These are phyloP conservation scores for Endomychus coccineus DNA, from an alignment of 2,888 invertebrate genomes.

Conservation along the genomic window DNA sequence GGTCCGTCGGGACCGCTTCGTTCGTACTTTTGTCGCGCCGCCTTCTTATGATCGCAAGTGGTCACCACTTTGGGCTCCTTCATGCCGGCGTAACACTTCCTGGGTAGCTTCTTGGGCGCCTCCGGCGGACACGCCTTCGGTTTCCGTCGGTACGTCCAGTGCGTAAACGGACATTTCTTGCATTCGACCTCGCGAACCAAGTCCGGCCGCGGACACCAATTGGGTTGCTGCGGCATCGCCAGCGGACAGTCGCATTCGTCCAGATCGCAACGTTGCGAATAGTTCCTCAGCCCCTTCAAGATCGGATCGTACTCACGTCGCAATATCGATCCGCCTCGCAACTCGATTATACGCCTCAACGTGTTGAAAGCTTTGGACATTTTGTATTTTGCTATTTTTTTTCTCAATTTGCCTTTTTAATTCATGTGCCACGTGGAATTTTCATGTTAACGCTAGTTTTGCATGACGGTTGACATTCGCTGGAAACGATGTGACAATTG, in stretches of 20 bases:
- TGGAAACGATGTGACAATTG: no score
- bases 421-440: no score
- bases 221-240: slow-evolving; percentile 3
- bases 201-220: slow-evolving; percentile 10
- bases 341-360: no score
- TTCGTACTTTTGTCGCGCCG: slow-evolving; percentile 2
- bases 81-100: slow-evolving; percentile 9
- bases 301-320: no score
- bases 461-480: no score
- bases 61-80: background rate
- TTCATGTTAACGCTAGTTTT: no score
- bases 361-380: no score
- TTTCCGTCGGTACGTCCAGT: slow-evolving; percentile 27
- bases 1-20: slow-evolving; percentile 3
- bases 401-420: no score
- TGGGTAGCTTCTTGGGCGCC: slow-evolving; percentile 7
- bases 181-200: slow-evolving; percentile 25
- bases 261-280: slow-evolving; percentile 10
- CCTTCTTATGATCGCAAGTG: slow-evolving; percentile 2
- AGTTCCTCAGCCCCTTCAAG: background rate
- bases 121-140: slow-evolving; percentile 18
- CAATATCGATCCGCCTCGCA: no score
- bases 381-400: no score
- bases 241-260: slow-evolving; percentile 18
- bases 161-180: slow-evolving; percentile 22